Evolutionary conservation across 2,113 vertebrate species (phyloP).

Genomic region (Serilophus lunatus): DNA sequence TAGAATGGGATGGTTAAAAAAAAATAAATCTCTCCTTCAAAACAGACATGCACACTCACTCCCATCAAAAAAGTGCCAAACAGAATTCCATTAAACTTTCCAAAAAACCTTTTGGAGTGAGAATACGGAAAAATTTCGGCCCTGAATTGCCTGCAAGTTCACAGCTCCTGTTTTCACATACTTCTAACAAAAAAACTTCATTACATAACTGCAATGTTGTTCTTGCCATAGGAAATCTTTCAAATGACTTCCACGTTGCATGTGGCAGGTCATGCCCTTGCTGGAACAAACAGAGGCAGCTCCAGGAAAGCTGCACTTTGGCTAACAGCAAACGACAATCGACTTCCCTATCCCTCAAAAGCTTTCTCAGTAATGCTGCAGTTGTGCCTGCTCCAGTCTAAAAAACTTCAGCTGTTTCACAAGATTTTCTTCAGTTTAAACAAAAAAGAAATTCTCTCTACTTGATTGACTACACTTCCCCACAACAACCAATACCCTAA

Average conservation of each 20-base stretch:
- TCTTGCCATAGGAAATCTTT: constrained; percentile 10
- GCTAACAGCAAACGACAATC: not conserved
- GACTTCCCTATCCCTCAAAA: not conserved
- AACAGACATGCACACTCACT: not conserved
- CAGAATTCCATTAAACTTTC: not conserved
- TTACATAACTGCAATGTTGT: not conserved
- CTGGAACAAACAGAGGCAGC: not conserved
- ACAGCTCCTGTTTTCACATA: constrained; percentile 46
- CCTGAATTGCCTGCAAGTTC: constrained; percentile 4
- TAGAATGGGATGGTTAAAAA: not conserved
- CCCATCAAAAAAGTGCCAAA: not conserved
- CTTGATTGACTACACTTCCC: not conserved
- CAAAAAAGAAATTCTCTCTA: not conserved
- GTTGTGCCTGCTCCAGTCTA: not conserved
- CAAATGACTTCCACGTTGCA: constrained; percentile 6
- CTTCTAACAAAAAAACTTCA: not conserved
- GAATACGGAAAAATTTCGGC: constrained; percentile 3
- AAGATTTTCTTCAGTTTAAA: not conserved
- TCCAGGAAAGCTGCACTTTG: not conserved
- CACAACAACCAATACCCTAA: constrained; percentile 22
- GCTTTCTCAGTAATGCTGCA: not conserved
- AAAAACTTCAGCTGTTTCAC: not conserved
- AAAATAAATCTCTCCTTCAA: not conserved
- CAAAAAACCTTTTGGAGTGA: not conserved
- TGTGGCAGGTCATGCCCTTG: not conserved